Conservation (phyloP, 2,113 vertebrate genomes). For the Gracilinanus agilis region DNA sequence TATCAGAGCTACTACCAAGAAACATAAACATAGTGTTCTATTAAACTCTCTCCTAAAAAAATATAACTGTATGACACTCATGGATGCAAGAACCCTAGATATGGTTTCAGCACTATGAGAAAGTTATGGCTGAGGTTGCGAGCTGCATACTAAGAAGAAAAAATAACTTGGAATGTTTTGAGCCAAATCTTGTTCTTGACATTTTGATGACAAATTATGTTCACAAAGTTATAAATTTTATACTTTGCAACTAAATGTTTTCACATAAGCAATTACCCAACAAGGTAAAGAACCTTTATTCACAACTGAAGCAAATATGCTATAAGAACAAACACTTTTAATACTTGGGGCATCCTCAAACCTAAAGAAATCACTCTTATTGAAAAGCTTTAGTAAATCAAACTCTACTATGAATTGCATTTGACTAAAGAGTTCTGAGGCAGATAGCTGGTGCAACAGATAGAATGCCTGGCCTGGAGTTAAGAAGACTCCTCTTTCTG, state of each 20-base stretch:
- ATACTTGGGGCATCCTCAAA: background rate
- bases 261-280: background rate
- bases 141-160: background rate
- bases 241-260: background rate
- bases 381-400: background rate
- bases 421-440: background rate
- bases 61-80: background rate
- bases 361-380: background rate
- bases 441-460: too few relatives aligned
- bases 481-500: too few relatives aligned
- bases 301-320: background rate
- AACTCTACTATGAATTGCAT: background rate
- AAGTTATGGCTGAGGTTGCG: background rate
- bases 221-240: slow-evolving; percentile 9
- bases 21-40: background rate
- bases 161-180: background rate
- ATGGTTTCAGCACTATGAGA: background rate
- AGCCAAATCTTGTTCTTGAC: background rate
- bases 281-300: background rate
- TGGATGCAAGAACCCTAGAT: background rate
- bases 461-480: too few relatives aligned
- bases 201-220: background rate
- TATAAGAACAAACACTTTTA: background rate
- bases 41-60: slow-evolving; percentile 2
- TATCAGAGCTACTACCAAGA: background rate